Evolutionary conservation across 2,113 vertebrate genomes (phyloP).

Genomic region (Tenebrosternarchus preto): DNA sequence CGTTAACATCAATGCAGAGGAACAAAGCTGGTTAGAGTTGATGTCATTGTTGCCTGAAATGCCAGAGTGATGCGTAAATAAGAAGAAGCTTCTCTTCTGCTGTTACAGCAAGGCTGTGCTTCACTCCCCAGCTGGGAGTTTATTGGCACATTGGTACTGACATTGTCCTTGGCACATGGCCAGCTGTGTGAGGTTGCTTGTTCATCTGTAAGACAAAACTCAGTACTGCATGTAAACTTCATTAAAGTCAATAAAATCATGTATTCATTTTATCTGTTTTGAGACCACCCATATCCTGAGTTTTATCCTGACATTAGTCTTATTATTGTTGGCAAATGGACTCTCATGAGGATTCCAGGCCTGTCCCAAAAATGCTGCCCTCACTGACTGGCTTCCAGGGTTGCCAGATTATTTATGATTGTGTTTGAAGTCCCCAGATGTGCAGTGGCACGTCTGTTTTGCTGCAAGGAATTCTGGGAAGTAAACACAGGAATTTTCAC

Average conservation of each 20-base stretch:
- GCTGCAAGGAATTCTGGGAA: no score
- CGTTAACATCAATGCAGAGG: slow-evolving; percentile 55
- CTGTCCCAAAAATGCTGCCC: background rate
- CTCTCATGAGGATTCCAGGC: background rate
- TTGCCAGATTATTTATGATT: no score
- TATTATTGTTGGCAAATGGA: background rate
- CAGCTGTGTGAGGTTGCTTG: slow-evolving; percentile 7
- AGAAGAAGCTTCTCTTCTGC: slow-evolving; percentile 57
- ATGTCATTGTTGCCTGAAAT: slow-evolving; percentile 56
- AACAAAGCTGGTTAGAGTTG: slow-evolving; percentile 55
- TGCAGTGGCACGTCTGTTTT: no score
- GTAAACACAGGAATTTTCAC: no score
- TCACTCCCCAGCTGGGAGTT: slow-evolving; percentile 67
- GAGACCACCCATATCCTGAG: slow-evolving; percentile 1
- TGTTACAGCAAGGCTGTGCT: slow-evolving; percentile 49
- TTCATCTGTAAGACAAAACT: slow-evolving; percentile 23
- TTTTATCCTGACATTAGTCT: background rate
- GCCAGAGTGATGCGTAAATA: slow-evolving; percentile 61
- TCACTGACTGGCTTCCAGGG: no score
- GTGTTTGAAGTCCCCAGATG: no score
- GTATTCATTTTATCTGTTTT: slow-evolving; percentile 3
- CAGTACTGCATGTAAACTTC: background rate
- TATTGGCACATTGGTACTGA: slow-evolving; percentile 51
- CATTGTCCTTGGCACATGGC: slow-evolving; percentile 42
- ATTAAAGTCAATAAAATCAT: slow-evolving; percentile 16